These are phyloP conservation scores for Elgaria multicarinata DNA, from an alignment of 2,113 vertebrate genomes.

Conservation along the genomic window DNA sequence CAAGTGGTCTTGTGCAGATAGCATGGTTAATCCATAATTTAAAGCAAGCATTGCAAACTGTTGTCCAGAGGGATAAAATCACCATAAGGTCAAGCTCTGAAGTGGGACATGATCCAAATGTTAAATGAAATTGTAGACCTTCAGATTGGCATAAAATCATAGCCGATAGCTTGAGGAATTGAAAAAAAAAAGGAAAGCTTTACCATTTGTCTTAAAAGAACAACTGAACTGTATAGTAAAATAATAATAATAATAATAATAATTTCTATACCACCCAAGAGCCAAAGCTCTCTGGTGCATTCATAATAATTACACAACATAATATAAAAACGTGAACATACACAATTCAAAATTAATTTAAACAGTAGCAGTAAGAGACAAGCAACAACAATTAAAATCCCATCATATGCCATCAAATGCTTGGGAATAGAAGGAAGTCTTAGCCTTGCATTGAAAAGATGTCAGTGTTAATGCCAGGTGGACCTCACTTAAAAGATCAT, in stretches of 20 bases:
- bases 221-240: neutral
- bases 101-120: neutral
- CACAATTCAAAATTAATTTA: no score
- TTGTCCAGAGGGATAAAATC: neutral
- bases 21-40: slow-evolving; percentile 15
- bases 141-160: neutral
- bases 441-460: no score
- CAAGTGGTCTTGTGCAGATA: slow-evolving; percentile 20
- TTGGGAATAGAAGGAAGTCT: no score
- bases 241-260: neutral
- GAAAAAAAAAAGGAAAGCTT: neutral
- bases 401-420: no score
- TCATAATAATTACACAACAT: no score
- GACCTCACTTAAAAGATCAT: no score
- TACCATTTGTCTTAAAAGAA: neutral
- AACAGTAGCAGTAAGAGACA: no score
- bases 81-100: neutral
- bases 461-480: no score
- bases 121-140: neutral
- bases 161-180: neutral
- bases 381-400: no score
- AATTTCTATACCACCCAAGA: no score
- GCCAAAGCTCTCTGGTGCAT: no score
- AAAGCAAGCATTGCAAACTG: neutral
- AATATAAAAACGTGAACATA: no score